Conservation (phyloP, 2,113 vertebrate genomes). For the Campylomormyrus tamandua region DNA sequence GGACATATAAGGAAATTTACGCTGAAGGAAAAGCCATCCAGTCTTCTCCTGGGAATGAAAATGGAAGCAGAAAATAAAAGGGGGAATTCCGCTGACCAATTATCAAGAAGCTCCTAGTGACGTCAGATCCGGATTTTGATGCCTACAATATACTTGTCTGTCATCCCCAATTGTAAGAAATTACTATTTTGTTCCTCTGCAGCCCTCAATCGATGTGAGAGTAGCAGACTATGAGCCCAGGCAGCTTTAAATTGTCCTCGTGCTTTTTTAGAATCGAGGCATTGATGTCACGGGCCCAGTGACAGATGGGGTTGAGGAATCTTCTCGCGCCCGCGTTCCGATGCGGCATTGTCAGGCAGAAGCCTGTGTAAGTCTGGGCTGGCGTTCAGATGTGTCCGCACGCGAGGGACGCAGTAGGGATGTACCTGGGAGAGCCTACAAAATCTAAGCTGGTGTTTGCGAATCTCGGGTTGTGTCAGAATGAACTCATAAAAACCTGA, state of each 20-base stretch:
- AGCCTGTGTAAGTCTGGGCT: not conserved
- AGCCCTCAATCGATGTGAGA: not conserved
- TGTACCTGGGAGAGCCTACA: not conserved
- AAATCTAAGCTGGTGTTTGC: not conserved
- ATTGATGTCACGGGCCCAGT: not conserved
- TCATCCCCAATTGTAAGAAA: not conserved
- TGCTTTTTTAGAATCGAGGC: not conserved
- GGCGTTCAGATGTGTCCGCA: not conserved
- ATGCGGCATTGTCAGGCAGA: not conserved
- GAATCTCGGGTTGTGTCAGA: not conserved
- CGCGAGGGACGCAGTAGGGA: not conserved
- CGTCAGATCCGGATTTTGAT: not conserved
- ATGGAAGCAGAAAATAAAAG: not conserved
- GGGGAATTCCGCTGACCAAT: not conserved
- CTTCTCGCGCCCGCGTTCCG: not conserved
- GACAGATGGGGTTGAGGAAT: not conserved
- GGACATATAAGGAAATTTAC: not conserved
- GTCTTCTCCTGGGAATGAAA: not conserved
- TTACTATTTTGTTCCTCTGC: not conserved
- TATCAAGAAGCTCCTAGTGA: not conserved
- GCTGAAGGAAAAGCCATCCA: not conserved
- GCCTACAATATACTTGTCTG: not conserved
- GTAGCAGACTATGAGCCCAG: not conserved
- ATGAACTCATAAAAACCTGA: not conserved
- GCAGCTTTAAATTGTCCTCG: not conserved